These are phyloP conservation scores for Brassicogethes aeneus DNA, from an alignment of 2,888 invertebrate species.

Conservation along the genomic window DNA sequence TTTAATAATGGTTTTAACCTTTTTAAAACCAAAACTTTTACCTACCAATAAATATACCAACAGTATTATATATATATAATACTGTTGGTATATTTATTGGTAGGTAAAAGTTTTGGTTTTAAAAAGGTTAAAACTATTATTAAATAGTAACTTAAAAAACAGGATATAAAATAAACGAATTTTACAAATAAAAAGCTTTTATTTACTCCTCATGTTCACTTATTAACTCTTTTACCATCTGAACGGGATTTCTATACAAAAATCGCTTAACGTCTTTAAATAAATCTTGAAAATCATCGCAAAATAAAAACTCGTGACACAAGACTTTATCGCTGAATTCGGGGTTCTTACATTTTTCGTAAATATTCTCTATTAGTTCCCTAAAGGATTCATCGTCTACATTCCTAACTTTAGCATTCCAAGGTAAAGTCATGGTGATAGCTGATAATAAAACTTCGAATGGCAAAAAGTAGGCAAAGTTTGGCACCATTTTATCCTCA, in stretches of 20 bases:
- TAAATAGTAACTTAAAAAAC: background rate
- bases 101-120: no score
- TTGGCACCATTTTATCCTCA: constrained; percentile 11
- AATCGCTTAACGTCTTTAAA: constrained; percentile 26
- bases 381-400: constrained; percentile 27
- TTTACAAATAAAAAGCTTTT: constrained; percentile 5
- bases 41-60: no score
- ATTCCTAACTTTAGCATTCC: constrained; percentile 28
- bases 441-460: constrained; percentile 30
- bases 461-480: constrained; percentile 25
- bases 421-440: constrained; percentile 27
- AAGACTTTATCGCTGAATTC: constrained; percentile 29
- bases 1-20: no score
- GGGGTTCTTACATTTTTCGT: constrained; percentile 22
- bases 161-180: constrained; percentile 10
- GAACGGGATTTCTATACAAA: constrained; percentile 22
- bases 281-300: constrained; percentile 22
- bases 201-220: background rate
- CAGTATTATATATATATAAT: no score
- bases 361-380: constrained; percentile 28
- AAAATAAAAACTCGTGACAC: constrained; percentile 30
- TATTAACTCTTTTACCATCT: constrained; percentile 14
- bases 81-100: no score
- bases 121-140: background rate
- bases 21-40: no score